These are phyloP conservation scores for Seriola dumerili DNA, from an alignment of 2,113 vertebrate species.

Conservation along the genomic window DNA sequence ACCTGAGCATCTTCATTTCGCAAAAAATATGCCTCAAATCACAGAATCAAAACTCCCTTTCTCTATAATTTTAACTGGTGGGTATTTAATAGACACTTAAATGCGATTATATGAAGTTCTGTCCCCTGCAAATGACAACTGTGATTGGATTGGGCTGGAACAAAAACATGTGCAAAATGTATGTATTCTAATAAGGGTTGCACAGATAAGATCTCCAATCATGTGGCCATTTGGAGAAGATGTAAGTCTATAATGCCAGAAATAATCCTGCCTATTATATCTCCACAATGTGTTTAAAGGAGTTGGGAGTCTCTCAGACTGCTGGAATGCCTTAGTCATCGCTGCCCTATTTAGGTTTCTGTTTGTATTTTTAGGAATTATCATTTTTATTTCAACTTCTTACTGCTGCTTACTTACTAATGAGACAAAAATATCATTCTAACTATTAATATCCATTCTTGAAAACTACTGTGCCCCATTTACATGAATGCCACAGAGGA, in stretches of 20 bases:
- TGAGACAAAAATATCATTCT: neutral
- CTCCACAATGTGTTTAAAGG: neutral
- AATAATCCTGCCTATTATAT: neutral
- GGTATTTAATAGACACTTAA: too few relatives aligned
- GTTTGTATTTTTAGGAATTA: neutral
- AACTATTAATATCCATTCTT: neutral
- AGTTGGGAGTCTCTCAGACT: slow-evolving; percentile 4
- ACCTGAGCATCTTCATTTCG: too few relatives aligned
- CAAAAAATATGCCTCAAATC: too few relatives aligned
- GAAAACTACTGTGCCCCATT: neutral
- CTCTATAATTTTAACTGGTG: too few relatives aligned
- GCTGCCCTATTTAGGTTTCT: neutral
- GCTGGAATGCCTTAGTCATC: slow-evolving; percentile 3
- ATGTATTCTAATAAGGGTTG: slow-evolving; percentile 12
- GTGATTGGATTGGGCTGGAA: slow-evolving; percentile 21
- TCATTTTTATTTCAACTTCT: neutral
- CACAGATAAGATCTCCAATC: slow-evolving; percentile 39
- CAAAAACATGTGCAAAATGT: slow-evolving; percentile 1
- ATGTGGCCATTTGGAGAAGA: slow-evolving; percentile 26
- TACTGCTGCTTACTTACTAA: neutral
- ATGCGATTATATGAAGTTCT: neutral
- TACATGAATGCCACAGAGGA: neutral
- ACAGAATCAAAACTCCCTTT: too few relatives aligned
- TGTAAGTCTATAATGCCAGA: slow-evolving; percentile 17
- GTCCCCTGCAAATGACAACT: slow-evolving; percentile 13